Evolutionary conservation across 2,113 vertebrate genomes (phyloP).

Genomic region (Indicator indicator): DNA sequence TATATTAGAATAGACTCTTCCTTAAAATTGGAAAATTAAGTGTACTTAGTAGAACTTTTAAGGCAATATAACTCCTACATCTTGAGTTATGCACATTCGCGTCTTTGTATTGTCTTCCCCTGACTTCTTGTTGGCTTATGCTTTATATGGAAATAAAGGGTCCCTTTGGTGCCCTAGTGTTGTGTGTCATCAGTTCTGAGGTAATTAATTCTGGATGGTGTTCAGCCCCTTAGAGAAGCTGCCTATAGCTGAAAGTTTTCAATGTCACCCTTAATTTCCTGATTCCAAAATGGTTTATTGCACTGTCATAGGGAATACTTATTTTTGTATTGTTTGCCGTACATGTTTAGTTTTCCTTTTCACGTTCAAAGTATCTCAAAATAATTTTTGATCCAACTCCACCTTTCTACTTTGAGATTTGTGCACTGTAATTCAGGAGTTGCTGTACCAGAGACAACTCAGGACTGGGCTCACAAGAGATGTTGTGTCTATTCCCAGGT

Average conservation of each 20-base stretch:
- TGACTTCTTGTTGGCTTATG: neutral
- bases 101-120: neutral
- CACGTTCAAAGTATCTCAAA: neutral
- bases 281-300: neutral
- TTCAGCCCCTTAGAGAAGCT: neutral
- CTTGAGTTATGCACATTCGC: neutral
- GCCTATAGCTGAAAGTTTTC: neutral
- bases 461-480: neutral
- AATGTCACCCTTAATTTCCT: neutral
- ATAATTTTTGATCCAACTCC: conserved; percentile 9
- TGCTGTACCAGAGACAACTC: neutral
- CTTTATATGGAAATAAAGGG: neutral
- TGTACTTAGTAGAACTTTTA: conserved; percentile 57
- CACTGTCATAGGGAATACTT: neutral
- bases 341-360: neutral
- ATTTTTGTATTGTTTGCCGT: neutral
- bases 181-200: neutral
- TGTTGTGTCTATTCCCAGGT: neutral
- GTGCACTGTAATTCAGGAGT: conserved; percentile 49
- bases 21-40: conserved; percentile 58
- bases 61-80: conserved; percentile 42
- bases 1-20: conserved; percentile 65
- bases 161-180: neutral
- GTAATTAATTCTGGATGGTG: neutral
- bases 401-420: neutral